Evolutionary conservation across 2,113 vertebrate genomes (phyloP).

Genomic region (Clarias gariepinus): DNA sequence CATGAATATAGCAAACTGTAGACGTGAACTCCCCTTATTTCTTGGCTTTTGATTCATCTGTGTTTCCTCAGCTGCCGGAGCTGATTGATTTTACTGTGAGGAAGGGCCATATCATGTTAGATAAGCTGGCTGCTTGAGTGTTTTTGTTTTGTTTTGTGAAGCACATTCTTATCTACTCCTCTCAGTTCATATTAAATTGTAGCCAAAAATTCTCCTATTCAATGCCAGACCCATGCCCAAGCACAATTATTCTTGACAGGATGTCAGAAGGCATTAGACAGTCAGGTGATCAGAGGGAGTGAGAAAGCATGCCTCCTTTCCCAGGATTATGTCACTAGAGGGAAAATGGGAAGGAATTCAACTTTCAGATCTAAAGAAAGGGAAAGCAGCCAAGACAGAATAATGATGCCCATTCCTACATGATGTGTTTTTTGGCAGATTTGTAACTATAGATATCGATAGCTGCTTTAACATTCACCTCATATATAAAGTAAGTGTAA

Average conservation of each 20-base stretch:
- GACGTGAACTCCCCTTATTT: neutral
- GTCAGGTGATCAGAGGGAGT: constrained; percentile 55
- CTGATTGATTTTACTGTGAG: constrained; percentile 37
- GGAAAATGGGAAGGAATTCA: constrained; percentile 50
- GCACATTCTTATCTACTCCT: constrained; percentile 50
- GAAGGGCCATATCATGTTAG: constrained; percentile 39
- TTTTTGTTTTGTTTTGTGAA: constrained; percentile 51
- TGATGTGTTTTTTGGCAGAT: constrained; percentile 20
- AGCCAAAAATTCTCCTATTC: constrained; percentile 48
- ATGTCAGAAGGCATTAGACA: constrained; percentile 56
- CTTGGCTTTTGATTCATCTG: constrained; percentile 5
- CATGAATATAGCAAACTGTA: constrained; percentile 7
- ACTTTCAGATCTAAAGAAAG: constrained; percentile 46
- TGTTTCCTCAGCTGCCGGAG: constrained; percentile 24
- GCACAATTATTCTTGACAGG: constrained; percentile 54
- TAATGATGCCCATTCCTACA: constrained; percentile 20
- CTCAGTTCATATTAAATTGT: constrained; percentile 46
- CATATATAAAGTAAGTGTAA: neutral
- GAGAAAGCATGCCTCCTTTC: constrained; percentile 33
- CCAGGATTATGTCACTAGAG: constrained; percentile 48
- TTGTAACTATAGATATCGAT: constrained; percentile 13
- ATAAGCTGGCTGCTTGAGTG: constrained; percentile 41
- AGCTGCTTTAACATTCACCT: constrained; percentile 23
- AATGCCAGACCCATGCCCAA: constrained; percentile 37
- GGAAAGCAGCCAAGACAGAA: constrained; percentile 45